phyloP scores from a whole-genome alignment of 2,797 vertebrate species.

The Aplochiton taeniatus region DNA sequence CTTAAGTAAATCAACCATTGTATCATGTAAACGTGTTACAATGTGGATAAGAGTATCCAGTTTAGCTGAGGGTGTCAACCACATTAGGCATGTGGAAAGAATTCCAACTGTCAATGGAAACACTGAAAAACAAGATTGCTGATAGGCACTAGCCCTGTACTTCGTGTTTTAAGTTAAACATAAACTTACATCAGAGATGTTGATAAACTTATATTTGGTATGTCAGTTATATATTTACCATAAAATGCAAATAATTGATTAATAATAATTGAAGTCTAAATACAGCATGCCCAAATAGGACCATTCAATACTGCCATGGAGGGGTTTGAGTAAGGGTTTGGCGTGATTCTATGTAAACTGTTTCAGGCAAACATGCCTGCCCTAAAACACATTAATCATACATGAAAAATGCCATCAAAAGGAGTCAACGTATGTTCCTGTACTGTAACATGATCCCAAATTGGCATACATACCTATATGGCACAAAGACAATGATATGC shows the following conservation, averaged over 20 bases:
- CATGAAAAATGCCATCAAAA: too few relatives aligned
- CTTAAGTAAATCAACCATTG: too few relatives aligned
- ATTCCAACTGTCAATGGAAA: conserved; percentile 7
- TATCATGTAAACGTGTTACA: too few relatives aligned
- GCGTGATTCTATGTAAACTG: background rate
- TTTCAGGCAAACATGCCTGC: conserved; percentile 10
- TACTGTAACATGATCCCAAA: background rate
- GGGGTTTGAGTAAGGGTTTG: conserved; percentile 3
- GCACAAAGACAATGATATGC: conserved; percentile 69
- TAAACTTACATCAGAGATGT: too few relatives aligned
- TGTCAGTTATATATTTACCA: too few relatives aligned
- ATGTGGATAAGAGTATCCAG: conserved; percentile 23
- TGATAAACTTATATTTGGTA: too few relatives aligned
- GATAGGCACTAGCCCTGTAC: background rate
- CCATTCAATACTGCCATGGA: background rate
- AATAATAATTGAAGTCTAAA: too few relatives aligned
- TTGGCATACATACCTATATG: conserved; percentile 72
- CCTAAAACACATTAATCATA: background rate
- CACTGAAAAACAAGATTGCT: conserved; percentile 2
- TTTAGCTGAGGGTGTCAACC: conserved; percentile 41
- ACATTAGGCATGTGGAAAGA: conserved; percentile 22
- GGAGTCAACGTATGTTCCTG: background rate
- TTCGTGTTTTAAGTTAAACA: background rate
- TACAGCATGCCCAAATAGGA: too few relatives aligned
- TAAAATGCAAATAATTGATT: too few relatives aligned